These are phyloP conservation scores for Drosophila serrata DNA, from an alignment of 1,140 invertebrate genomes.

Conservation along the genomic window DNA sequence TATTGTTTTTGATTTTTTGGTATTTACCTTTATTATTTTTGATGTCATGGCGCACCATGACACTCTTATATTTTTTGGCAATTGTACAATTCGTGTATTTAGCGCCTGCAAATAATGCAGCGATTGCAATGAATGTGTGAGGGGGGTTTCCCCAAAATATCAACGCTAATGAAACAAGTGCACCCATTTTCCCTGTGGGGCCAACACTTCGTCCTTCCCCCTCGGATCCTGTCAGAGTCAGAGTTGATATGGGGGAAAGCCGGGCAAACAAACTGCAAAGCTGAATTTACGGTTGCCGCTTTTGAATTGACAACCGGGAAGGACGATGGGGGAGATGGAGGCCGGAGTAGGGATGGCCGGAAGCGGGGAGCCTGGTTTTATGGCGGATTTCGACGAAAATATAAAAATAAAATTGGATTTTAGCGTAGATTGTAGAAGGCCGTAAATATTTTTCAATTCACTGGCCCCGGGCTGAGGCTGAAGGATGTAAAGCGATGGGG, in stretches of 20 bases:
- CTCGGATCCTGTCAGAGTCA: slow-evolving; percentile 22
- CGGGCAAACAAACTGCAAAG: slow-evolving; percentile 71
- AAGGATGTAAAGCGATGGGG: slow-evolving; percentile 7
- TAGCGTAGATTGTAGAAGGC: slow-evolving; percentile 77
- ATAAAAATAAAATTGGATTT: slow-evolving; percentile 84
- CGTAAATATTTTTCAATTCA: slow-evolving; percentile 83
- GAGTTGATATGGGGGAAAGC: slow-evolving; percentile 19
- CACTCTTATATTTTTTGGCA: slow-evolving; percentile 8
- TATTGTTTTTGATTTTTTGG: slow-evolving; percentile 5
- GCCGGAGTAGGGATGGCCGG: neutral
- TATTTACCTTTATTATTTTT: slow-evolving; percentile 15
- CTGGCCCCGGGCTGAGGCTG: slow-evolving; percentile 27
- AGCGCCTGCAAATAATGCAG: slow-evolving; percentile 54
- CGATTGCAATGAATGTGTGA: slow-evolving; percentile 25
- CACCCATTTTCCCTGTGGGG: neutral
- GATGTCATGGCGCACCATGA: neutral
- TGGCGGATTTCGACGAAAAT: slow-evolving; percentile 71
- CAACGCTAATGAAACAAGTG: slow-evolving; percentile 71
- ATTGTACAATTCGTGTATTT: slow-evolving; percentile 39
- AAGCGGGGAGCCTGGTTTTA: slow-evolving; percentile 59
- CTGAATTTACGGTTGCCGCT: slow-evolving; percentile 69
- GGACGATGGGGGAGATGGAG: too few species aligned
- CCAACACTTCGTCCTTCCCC: neutral
- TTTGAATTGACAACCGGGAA: slow-evolving; percentile 58
- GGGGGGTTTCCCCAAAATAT: slow-evolving; percentile 17